phyloP scores from a whole-genome alignment of 2,888 invertebrate species.

The Troides oblongomaculatus region DNA sequence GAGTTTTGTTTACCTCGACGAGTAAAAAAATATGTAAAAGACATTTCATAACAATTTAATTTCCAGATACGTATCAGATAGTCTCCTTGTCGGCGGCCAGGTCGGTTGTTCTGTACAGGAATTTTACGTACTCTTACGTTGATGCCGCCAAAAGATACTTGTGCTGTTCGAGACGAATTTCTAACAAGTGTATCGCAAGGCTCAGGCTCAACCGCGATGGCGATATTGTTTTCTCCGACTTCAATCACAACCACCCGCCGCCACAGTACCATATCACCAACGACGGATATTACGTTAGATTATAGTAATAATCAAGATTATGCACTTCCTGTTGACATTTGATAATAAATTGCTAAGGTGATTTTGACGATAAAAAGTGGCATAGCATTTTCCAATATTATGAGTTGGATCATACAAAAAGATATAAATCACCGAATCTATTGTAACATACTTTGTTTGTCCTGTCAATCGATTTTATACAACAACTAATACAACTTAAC shows the following conservation, averaged over 20 bases:
- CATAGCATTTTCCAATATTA: no score
- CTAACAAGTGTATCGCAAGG: background rate
- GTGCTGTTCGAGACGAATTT: background rate
- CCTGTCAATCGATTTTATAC: no score
- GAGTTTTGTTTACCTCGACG: no score
- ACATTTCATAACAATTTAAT: background rate
- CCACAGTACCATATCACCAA: constrained; percentile 31
- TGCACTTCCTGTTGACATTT: no score
- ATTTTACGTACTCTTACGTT: constrained; percentile 36
- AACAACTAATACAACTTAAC: no score
- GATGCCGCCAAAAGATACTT: background rate
- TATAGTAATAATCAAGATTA: background rate
- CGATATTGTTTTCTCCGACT: background rate
- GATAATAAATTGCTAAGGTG: no score
- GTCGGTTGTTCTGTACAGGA: constrained; percentile 35
- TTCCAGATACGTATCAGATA: constrained; percentile 2
- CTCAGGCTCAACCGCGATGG: constrained; percentile 1
- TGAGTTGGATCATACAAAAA: no score
- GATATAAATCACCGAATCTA: no score
- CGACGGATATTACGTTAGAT: constrained; percentile 28
- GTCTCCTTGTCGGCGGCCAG: constrained; percentile 6
- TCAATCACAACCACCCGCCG: constrained; percentile 42
- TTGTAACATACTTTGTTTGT: no score
- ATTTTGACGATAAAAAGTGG: no score
- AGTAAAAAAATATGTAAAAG: background rate